Evolutionary conservation across 2,888 invertebrate genomes (phyloP), one percentile per base, ranked within the genome.

Genomic region (Eledone cirrhosa): DNA sequence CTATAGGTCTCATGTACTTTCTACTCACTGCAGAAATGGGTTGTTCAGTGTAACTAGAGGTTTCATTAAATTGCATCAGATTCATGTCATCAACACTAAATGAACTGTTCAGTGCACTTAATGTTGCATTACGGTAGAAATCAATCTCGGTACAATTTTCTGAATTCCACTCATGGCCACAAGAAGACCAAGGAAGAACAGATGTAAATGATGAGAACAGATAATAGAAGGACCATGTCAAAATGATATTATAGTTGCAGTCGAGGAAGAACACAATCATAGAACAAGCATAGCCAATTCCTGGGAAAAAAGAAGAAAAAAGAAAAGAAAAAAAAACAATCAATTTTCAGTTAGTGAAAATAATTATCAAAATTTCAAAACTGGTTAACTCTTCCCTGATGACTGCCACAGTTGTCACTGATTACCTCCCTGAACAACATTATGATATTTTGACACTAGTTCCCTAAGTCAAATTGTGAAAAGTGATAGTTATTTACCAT

Each of bases 221-320:
- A 91, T 95, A 95, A 92, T 95, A 95, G 82, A 95, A 92, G 0
- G 95, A 93, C 95, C 95, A 95, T 47, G 93, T 94, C 85, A 95
- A 94, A 86, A 95, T 95, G 78, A 95, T 95, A 91, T 95, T 95
- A 86, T 88, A 89, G 80, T 88, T 87, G 79, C 87, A 88, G 82
- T 88, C 89, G 41, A 88, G 83, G 8, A 89, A 81, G 80, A 88
- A 88, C 16, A 88, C 92, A 78, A 92, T 92, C 13, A 92, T 86
- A 1, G 91, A 90, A 7, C 91, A 82, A 22, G 88, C 88, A 77
- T 85, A 87, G 13, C 89, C 89, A 72, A 89, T 86, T 69, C 89
- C 97, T 94, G 95, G 95, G 87, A 96, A 95, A 78, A 27, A 31
- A 14, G 22, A 67, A 31, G 33, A 14, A 67, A 31, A 29, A 14